Evolutionary conservation across 2,797 vertebrate genomes (phyloP).

Genomic region (Semaprochilodus insignis): DNA sequence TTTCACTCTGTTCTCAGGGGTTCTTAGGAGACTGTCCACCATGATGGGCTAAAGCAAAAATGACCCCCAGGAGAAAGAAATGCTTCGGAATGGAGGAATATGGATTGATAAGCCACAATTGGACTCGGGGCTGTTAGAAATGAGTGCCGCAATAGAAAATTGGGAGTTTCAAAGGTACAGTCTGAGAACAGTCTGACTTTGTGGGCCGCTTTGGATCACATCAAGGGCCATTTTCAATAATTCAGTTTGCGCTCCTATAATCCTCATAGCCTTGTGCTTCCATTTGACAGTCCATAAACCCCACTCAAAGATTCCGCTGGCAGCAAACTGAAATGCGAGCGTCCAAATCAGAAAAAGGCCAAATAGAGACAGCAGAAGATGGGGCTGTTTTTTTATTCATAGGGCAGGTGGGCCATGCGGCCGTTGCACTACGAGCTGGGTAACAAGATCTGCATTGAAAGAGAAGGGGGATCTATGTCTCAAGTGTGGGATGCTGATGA

Average conservation of each 20-base stretch:
- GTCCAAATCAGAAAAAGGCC: conserved; percentile 24
- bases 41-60: conserved; percentile 49
- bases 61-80: conserved; percentile 46
- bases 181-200: conserved; percentile 28
- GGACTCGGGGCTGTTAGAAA: conserved; percentile 36
- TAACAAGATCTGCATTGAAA: conserved; percentile 49
- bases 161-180: neutral
- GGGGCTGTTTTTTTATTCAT: conserved; percentile 32
- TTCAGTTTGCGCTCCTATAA: conserved; percentile 53
- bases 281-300: conserved; percentile 54
- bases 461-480: conserved; percentile 25
- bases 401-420: conserved; percentile 28
- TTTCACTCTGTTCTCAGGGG: conserved; percentile 3
- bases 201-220: conserved; percentile 51
- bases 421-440: conserved; percentile 30
- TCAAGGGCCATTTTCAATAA: conserved; percentile 59
- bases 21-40: conserved; percentile 25
- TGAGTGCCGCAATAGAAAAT: neutral
- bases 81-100: conserved; percentile 62
- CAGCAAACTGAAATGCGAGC: conserved; percentile 47
- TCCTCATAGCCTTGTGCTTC: conserved; percentile 44
- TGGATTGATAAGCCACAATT: conserved; percentile 63
- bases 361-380: conserved; percentile 40
- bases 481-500: conserved; percentile 36
- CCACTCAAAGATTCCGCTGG: conserved; percentile 53